Evolutionary conservation across 2,888 invertebrate genomes (phyloP).

Genomic region (Coecobrya sp.): DNA sequence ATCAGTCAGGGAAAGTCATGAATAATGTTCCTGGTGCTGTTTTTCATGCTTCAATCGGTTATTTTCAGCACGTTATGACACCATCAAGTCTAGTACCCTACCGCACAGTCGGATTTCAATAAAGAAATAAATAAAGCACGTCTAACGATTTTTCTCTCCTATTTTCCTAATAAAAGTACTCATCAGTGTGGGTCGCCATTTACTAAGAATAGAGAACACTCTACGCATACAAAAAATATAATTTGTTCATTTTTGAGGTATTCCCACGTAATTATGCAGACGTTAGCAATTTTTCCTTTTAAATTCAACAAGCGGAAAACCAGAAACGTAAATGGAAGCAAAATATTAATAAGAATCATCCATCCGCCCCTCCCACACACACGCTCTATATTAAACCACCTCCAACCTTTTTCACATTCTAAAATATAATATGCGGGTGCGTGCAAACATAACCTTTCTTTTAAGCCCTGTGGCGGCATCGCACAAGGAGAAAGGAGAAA

Average conservation of each 20-base stretch:
- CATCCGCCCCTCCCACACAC: neutral
- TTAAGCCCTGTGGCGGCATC: neutral
- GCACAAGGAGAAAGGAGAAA: neutral
- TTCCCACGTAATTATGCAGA: neutral
- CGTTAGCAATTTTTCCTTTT: neutral
- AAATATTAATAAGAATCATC: neutral
- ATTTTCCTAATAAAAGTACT: neutral
- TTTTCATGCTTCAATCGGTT: no score
- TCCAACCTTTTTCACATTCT: neutral
- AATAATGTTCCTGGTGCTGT: no score
- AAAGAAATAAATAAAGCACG: no score
- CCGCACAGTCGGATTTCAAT: no score
- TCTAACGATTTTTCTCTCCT: no score
- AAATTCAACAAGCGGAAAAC: constrained; percentile 3
- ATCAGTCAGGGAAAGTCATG: no score
- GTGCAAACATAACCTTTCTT: neutral
- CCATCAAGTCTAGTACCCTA: no score
- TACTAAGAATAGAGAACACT: neutral
- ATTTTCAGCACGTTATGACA: no score
- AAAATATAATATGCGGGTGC: neutral
- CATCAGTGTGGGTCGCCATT: neutral
- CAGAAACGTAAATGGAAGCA: neutral
- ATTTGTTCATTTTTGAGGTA: neutral
- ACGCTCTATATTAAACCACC: neutral
- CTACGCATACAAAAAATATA: neutral